Conservation (phyloP, 2,888 invertebrate species). For the Caprella mutica region DNA sequence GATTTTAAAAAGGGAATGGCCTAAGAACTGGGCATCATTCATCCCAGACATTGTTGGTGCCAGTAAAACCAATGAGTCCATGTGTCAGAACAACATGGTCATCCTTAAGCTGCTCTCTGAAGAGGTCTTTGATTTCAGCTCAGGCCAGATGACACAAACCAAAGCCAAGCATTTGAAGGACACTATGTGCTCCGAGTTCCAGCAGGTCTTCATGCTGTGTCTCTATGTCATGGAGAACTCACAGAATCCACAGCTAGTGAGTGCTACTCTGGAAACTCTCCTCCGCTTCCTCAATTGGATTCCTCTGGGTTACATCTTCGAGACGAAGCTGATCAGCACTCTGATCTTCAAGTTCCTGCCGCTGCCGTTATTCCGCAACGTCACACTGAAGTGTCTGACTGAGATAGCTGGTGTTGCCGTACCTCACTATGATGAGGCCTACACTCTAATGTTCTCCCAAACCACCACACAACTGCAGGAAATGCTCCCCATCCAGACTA, state of each 20-base stretch:
- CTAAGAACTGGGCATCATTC: slow-evolving; percentile 98
- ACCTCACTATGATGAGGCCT: slow-evolving; percentile 78
- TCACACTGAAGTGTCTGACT: slow-evolving; percentile 93
- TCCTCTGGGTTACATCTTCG: slow-evolving; percentile 98
- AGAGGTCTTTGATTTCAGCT: slow-evolving; percentile 97
- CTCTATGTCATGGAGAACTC: slow-evolving; percentile 97
- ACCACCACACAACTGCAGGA: slow-evolving; percentile 83
- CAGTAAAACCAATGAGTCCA: slow-evolving; percentile 93
- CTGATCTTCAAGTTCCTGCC: slow-evolving; percentile 71
- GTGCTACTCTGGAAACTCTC: slow-evolving; percentile 89
- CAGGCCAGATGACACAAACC: slow-evolving; percentile 94
- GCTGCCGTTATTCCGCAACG: slow-evolving; percentile 94
- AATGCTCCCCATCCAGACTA: slow-evolving; percentile 81
- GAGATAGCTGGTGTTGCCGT: slow-evolving; percentile 91
- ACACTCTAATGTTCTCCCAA: slow-evolving; percentile 75
- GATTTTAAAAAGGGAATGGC: slow-evolving; percentile 98
- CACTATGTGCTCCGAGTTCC: slow-evolving; percentile 98
- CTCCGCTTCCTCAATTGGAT: slow-evolving; percentile 98
- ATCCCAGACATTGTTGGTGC: slow-evolving; percentile 98
- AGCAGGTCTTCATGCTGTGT: slow-evolving; percentile 94
- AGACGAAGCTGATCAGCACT: slow-evolving; percentile 90
- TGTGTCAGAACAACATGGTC: slow-evolving; percentile 99
- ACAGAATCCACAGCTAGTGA: slow-evolving; percentile 89
- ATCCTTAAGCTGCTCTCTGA: slow-evolving; percentile 94
- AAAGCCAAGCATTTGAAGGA: slow-evolving; percentile 99